Conservation (phyloP, 2,888 invertebrate species). For the Steromphala cineraria region DNA sequence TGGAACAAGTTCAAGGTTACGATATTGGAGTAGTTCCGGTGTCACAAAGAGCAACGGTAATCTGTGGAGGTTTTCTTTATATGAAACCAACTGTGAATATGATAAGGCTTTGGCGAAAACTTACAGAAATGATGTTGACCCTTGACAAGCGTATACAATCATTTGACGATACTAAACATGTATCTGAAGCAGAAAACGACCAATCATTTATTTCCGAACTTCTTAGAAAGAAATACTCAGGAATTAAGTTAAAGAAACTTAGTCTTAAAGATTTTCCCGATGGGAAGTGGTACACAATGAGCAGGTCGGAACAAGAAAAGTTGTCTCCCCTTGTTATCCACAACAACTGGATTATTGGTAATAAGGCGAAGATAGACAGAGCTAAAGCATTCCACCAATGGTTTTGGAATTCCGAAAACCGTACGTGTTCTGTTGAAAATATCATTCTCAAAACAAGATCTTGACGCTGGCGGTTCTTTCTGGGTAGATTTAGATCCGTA, state of each 20-base stretch:
- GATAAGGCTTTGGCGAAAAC: slow-evolving; percentile 46
- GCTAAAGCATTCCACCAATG: slow-evolving; percentile 60
- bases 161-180: slow-evolving; percentile 27
- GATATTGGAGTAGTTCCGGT: slow-evolving; percentile 54
- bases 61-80: slow-evolving; percentile 56
- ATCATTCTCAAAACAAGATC: too few relatives aligned
- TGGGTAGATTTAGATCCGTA: too few relatives aligned
- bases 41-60: slow-evolving; percentile 27
- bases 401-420: slow-evolving; percentile 46
- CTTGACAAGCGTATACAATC: slow-evolving; percentile 42
- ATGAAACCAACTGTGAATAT: slow-evolving; percentile 46
- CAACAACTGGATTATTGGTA: slow-evolving; percentile 60
- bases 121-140: slow-evolving; percentile 44
- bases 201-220: slow-evolving; percentile 46
- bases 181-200: slow-evolving; percentile 55
- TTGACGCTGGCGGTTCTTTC: too few relatives aligned
- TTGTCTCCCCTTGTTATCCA: slow-evolving; percentile 47
- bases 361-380: slow-evolving; percentile 45
- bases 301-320: slow-evolving; percentile 30
- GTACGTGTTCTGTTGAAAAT: neutral
- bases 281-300: slow-evolving; percentile 56
- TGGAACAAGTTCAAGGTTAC: slow-evolving; percentile 26
- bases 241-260: slow-evolving; percentile 42
- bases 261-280: slow-evolving; percentile 48
- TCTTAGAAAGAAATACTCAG: slow-evolving; percentile 39